Evolutionary conservation across 2,113 vertebrate genomes (phyloP).

Genomic region (Danio rerio): GRCz12tu NC_133177.1:44405001-44405500

Average conservation of each 20-base stretch:
- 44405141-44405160: neutral
- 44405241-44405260: neutral
- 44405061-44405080: neutral
- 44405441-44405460: constrained; percentile 9
- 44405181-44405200: neutral
- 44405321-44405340: constrained; percentile 6
- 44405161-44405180: neutral
- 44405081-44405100: neutral
- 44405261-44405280: neutral
- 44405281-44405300: neutral
- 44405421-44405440: constrained; percentile 37
- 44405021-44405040: neutral
- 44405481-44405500: constrained; percentile 37
- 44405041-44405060: neutral
- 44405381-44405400: constrained; percentile 39
- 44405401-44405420: constrained; percentile 34
- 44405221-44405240: neutral
- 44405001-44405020: neutral
- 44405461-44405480: constrained; percentile 11
- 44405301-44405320: neutral
- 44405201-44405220: neutral
- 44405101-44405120: constrained; percentile 9
- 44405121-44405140: neutral
- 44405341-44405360: constrained; percentile 25
- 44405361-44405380: constrained; percentile 20